Evolutionary conservation across 2,113 vertebrate species (phyloP).

Genomic region (Semicossyphus pulcher): DNA sequence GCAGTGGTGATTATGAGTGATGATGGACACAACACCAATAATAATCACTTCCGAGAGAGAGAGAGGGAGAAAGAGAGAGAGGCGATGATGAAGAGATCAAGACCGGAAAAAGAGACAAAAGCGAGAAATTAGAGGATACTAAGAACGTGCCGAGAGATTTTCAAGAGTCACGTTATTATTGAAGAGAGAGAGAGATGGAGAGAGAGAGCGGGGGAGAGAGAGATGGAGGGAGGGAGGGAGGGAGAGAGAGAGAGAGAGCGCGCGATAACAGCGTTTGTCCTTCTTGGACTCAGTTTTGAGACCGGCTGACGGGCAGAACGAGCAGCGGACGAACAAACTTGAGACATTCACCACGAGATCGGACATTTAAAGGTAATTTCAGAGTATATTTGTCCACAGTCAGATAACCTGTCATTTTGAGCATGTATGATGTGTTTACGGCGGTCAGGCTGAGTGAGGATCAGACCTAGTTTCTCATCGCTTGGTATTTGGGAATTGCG

Average conservation of each 20-base stretch:
- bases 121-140: constrained; percentile 26
- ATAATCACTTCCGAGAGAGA: constrained; percentile 59
- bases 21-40: constrained; percentile 41
- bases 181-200: constrained; percentile 23
- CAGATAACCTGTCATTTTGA: background rate
- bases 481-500: constrained; percentile 48
- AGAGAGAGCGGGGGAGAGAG: background rate
- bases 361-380: constrained; percentile 73
- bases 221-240: constrained; percentile 30
- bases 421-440: background rate
- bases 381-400: background rate
- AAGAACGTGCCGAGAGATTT: constrained; percentile 43
- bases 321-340: constrained; percentile 67
- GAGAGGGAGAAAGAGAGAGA: background rate
- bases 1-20: constrained; percentile 51
- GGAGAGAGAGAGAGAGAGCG: constrained; percentile 30
- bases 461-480: constrained; percentile 58
- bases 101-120: constrained; percentile 26
- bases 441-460: constrained; percentile 47
- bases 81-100: constrained; percentile 33
- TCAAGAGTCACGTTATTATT: constrained; percentile 59
- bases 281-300: constrained; percentile 75
- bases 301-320: constrained; percentile 58
- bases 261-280: constrained; percentile 73
- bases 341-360: constrained; percentile 46